Conservation (phyloP, 2,888 invertebrate species). For the Eilema depressum region DNA sequence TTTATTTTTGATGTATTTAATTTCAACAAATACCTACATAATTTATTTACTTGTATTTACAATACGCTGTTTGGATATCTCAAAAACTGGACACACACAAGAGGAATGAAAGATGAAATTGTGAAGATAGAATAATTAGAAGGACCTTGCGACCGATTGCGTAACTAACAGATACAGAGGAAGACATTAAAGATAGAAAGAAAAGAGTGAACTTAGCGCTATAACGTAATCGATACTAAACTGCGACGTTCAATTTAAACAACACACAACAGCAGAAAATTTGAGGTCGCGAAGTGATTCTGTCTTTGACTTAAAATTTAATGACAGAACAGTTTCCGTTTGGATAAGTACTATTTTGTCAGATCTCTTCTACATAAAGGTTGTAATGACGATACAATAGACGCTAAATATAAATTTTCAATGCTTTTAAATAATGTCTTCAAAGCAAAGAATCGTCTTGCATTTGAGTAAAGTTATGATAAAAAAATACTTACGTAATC, state of each 20-base stretch:
- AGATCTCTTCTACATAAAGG: too few relatives aligned
- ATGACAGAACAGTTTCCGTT: background rate
- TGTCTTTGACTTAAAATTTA: background rate
- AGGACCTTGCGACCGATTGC: background rate
- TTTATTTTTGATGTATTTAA: background rate
- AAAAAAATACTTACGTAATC: background rate
- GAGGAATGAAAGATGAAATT: background rate
- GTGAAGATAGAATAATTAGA: background rate
- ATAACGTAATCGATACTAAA: background rate
- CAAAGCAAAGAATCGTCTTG: background rate
- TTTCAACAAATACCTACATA: too few relatives aligned
- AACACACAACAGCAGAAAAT: background rate
- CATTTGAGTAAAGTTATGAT: background rate
- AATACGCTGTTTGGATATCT: background rate
- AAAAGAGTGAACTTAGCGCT: background rate
- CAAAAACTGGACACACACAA: background rate
- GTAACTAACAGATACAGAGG: background rate
- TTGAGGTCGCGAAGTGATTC: background rate
- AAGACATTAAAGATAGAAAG: background rate
- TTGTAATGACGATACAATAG: too few relatives aligned
- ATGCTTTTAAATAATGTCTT: too few relatives aligned
- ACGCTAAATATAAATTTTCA: background rate
- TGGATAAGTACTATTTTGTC: too few relatives aligned
- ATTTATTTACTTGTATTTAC: too few relatives aligned
- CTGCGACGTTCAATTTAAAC: background rate